phyloP scores from a whole-genome alignment of 2,797 vertebrate genomes.

The Spinus olivaceus region DNA sequence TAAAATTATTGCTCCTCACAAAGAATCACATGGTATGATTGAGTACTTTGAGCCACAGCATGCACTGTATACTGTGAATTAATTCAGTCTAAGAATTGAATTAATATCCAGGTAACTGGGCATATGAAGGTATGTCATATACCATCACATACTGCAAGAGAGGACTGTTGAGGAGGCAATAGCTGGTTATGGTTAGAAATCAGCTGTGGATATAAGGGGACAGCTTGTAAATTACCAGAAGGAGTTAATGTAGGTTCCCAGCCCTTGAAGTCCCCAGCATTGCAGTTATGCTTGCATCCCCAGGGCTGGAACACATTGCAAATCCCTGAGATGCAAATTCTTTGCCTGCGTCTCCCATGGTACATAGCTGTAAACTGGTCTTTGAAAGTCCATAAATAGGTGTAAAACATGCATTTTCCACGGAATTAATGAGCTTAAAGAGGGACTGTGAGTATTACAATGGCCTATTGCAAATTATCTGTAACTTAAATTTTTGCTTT shows the following conservation, averaged over 20 bases:
- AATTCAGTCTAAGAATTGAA: background rate
- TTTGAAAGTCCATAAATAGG: background rate
- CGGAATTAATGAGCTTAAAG: background rate
- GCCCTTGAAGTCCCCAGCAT: background rate
- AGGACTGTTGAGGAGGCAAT: background rate
- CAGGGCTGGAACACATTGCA: background rate
- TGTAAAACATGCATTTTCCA: background rate
- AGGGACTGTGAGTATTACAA: background rate
- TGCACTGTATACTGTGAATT: fast-evolving
- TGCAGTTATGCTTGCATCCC: background rate
- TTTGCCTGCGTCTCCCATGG: background rate
- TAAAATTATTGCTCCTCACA: background rate
- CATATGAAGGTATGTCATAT: background rate
- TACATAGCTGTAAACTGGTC: background rate
- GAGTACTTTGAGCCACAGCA: background rate
- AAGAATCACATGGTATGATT: background rate
- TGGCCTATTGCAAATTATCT: background rate
- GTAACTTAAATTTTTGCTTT: background rate
- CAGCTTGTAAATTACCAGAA: background rate
- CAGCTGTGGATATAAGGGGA: background rate
- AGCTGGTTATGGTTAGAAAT: background rate
- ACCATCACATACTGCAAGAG: background rate
- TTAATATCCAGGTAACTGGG: background rate
- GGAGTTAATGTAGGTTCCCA: background rate
- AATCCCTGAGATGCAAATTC: background rate